phyloP scores from a whole-genome alignment of 1,140 invertebrate genomes.

The Zaprionus inermis region DNA sequence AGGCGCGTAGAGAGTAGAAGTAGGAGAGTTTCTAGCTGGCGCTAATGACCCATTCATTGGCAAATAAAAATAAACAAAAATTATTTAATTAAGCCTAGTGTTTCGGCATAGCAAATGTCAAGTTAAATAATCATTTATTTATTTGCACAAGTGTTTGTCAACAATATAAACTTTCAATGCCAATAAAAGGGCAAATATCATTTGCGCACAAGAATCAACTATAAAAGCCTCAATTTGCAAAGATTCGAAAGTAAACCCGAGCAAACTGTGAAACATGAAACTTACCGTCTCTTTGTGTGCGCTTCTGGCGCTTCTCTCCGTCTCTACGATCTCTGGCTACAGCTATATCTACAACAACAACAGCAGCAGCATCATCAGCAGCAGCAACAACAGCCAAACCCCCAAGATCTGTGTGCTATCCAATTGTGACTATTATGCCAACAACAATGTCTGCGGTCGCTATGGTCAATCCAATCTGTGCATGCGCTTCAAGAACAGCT shows the following conservation, averaged over 20 bases:
- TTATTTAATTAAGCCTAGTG: neutral
- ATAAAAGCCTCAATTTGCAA: slow-evolving; percentile 17
- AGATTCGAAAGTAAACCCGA: neutral
- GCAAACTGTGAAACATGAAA: slow-evolving; percentile 24
- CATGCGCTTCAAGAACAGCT: slow-evolving; percentile 59
- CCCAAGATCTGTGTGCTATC: slow-evolving; percentile 48
- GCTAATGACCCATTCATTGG: too few species aligned
- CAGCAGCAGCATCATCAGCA: neutral
- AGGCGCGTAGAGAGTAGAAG: too few species aligned
- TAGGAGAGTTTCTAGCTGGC: too few species aligned
- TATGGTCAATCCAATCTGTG: slow-evolving; percentile 66
- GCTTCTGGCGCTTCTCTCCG: slow-evolving; percentile 32
- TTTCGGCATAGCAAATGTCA: too few species aligned
- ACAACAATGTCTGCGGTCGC: slow-evolving; percentile 47
- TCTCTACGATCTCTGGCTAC: slow-evolving; percentile 5
- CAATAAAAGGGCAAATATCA: slow-evolving; percentile 14
- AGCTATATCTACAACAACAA: too few species aligned
- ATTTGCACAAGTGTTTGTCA: slow-evolving; percentile 27
- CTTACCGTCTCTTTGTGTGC: slow-evolving; percentile 16
- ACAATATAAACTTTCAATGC: slow-evolving; percentile 22
- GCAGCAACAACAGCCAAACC: slow-evolving; percentile 19
- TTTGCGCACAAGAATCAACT: slow-evolving; percentile 1
- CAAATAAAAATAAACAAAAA: neutral
- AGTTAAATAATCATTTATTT: neutral
- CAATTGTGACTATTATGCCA: slow-evolving; percentile 39